A percentile compares a stretch with the other conserved stretches of the same genome.
phyloP scores from a whole-genome alignment of 2,113 vertebrate genomes.

The Epinephelus lanceolatus region DNA sequence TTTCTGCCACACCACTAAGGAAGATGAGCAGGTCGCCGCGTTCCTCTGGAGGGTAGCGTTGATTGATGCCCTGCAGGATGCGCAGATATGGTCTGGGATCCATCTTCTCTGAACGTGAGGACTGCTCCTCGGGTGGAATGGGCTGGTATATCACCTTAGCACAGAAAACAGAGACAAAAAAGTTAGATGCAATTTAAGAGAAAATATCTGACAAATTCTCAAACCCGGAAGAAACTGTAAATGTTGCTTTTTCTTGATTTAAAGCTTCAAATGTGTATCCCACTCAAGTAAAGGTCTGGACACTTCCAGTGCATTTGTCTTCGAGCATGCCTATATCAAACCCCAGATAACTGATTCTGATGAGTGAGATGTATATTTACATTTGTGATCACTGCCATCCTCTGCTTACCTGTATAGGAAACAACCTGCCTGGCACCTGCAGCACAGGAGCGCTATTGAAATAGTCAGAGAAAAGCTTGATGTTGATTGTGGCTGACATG shows the following conservation, averaged over 20 bases:
- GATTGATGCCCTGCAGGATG: conserved; percentile 92
- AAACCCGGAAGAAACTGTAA: neutral
- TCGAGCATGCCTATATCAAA: neutral
- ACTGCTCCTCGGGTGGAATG: conserved; percentile 83
- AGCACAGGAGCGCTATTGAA: conserved; percentile 89
- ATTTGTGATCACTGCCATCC: neutral
- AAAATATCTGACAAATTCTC: neutral
- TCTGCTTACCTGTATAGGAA: conserved; percentile 89
- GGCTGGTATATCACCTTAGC: conserved; percentile 92
- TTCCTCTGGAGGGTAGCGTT: conserved; percentile 90
- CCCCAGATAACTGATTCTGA: neutral
- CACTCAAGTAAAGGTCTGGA: too few species aligned
- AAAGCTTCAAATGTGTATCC: neutral
- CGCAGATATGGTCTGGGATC: conserved; percentile 91
- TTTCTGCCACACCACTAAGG: conserved; percentile 94
- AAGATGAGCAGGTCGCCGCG: conserved; percentile 93
- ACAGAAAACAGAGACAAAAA: neutral
- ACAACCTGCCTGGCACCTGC: conserved; percentile 93
- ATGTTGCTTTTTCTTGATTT: neutral
- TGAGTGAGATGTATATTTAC: neutral
- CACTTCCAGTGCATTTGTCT: neutral
- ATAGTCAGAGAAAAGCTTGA: conserved; percentile 90
- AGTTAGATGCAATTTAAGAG: neutral
- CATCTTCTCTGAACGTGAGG: conserved; percentile 85
- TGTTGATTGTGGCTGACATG: conserved; percentile 97